A percentile compares a stretch with the other conserved stretches of the same genome.
Evolutionary conservation across 1,140 invertebrate genomes (phyloP).

Genomic region (Drosophila setifemur): DNA sequence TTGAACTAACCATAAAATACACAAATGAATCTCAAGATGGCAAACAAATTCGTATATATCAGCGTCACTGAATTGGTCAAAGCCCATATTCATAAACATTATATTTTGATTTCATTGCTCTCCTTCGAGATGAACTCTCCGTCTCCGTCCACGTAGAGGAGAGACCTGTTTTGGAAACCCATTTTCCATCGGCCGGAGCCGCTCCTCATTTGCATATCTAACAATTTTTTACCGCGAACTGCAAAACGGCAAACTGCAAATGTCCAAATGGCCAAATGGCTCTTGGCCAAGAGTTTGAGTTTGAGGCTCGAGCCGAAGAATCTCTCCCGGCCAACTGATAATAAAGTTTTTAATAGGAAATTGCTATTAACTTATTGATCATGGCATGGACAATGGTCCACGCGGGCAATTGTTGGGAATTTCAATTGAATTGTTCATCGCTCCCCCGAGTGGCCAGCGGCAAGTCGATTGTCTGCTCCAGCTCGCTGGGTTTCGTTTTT

Average conservation of each 20-base stretch:
- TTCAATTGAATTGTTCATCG: conserved; percentile 77
- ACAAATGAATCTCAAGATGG: neutral
- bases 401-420: conserved; percentile 33
- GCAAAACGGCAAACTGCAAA: no score
- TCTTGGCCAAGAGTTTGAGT: neutral
- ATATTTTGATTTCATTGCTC: conserved; percentile 31
- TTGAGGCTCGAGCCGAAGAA: neutral
- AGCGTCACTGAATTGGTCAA: neutral
- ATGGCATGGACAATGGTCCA: conserved; percentile 46
- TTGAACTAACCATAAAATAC: no score
- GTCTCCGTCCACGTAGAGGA: no score
- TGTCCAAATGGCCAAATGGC: no score
- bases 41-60: neutral
- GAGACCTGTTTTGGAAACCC: conserved; percentile 12
- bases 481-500: conserved; percentile 1
- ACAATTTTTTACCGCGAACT: conserved; percentile 56
- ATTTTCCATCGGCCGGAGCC: neutral
- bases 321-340: conserved; percentile 50
- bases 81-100: conserved; percentile 23
- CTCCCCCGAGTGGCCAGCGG: conserved; percentile 26
- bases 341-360: conserved; percentile 81
- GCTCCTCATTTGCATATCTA: conserved; percentile 67
- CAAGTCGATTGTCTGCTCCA: conserved; percentile 22
- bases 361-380: conserved; percentile 74
- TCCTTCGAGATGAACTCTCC: neutral